Evolutionary conservation across 2,888 invertebrate species (phyloP).

Genomic region (Drepanosiphum platanoidis): DNA sequence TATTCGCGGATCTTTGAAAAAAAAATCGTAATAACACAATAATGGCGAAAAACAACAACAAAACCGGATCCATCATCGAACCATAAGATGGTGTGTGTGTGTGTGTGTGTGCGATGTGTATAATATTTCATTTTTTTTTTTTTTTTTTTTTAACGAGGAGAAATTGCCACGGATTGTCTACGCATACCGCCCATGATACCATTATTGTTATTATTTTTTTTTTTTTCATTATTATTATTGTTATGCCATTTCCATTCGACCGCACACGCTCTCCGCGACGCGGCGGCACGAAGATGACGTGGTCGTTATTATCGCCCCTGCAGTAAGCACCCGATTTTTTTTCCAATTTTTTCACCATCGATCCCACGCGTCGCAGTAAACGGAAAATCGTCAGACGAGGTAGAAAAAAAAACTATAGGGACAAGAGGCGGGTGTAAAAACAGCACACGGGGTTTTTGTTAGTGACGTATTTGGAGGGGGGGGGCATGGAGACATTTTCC

Average conservation of each 20-base stretch:
- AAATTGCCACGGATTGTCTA: slow-evolving; percentile 48
- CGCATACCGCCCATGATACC: slow-evolving; percentile 32
- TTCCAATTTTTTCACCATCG: not conserved
- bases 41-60: slow-evolving; percentile 44
- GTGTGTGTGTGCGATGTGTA: not conserved
- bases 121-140: slow-evolving; percentile 38
- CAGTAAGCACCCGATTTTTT: not conserved
- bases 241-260: slow-evolving; percentile 29
- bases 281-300: not conserved
- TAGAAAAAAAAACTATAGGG: no score
- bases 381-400: no score
- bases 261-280: slow-evolving; percentile 7
- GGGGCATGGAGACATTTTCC: no score
- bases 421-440: no score
- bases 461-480: no score
- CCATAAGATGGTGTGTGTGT: not conserved
- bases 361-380: not conserved
- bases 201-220: slow-evolving; percentile 37
- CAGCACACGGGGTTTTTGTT: no score
- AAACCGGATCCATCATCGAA: slow-evolving; percentile 41
- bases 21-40: slow-evolving; percentile 37
- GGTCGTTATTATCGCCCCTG: not conserved
- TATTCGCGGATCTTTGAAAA: slow-evolving; percentile 23
- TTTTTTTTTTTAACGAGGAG: slow-evolving; percentile 54
- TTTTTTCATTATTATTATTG: slow-evolving; percentile 29